Base-by-base conservation (phyloP, 1,140 invertebrate species). In the Calycopis cecrops region DNA sequence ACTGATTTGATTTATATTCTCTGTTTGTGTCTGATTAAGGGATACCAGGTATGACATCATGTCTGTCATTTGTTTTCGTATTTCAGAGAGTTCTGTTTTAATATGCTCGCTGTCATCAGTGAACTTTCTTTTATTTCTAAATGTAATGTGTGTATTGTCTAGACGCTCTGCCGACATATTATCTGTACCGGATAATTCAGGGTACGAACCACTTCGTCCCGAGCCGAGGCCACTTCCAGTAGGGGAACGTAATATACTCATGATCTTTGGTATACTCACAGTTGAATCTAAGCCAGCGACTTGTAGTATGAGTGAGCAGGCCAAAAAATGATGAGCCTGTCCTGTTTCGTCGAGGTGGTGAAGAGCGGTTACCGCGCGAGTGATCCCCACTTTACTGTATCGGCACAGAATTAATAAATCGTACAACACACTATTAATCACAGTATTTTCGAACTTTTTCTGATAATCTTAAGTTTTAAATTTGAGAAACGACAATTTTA, bases 31-130 rank as follows among this genome's bases (percentile, higher is more conserved):
- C 21, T 35, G 58, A 38, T 34, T 59, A 9, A 44, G 50, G 3
- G 52, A 35, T 14, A 37, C 52, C n/a, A 67, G 12, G 8, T 56
- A 10, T 8, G 35, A 9, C 64, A 60, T 67, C 61, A 67, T 60
- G 53, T 63, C 50, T 0, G 60, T 57, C 50, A 67, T 63, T 42
- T 67, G 58, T 37, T 60, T 63, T 16, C 58, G 52, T 58, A 67
- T 40, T 16, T 67, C 64, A 1, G 58, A 44, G 7, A 67, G 11
- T 38, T 67, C 60, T 17, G 21, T 18, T 52, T 51, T 55, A 38
- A 60, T 56, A 4, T 10, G 14, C 38, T 55, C 53, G 0, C 34
- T 28, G 10, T 48, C 40, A n/a, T 52, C 58, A 11, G 52, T 18
- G 8, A 17, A 4, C 14, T 55, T 60, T 48, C 40, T 28, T 52